Evolutionary conservation across 1,140 invertebrate species (phyloP).

Genomic region (Pseudoatta argentina): DNA sequence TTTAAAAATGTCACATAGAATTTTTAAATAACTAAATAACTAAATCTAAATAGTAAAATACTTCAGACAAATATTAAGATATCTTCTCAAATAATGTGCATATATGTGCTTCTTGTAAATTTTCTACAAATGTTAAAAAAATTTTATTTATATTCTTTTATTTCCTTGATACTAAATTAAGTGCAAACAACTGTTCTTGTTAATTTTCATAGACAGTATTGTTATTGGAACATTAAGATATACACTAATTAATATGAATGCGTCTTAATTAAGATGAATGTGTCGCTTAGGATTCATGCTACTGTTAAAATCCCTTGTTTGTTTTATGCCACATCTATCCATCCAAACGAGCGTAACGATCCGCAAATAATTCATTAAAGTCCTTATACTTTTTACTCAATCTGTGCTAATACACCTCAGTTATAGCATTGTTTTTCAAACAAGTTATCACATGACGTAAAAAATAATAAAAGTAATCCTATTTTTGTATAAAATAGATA

Average conservation of each 20-base stretch:
- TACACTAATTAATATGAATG: not conserved
- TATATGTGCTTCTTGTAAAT: not conserved
- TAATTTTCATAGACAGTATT: not conserved
- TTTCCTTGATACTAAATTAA: not conserved
- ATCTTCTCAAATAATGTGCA: not conserved
- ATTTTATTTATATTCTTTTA: not conserved
- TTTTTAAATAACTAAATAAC: not conserved
- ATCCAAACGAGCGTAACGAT: slow-evolving; percentile 16
- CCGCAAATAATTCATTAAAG: slow-evolving; percentile 25
- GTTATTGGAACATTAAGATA: slow-evolving; percentile 1
- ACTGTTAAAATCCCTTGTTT: slow-evolving; percentile 28
- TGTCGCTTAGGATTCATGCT: not conserved
- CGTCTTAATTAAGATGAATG: not conserved
- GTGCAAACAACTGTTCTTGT: not conserved
- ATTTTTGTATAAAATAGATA: not conserved
- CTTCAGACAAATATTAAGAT: not conserved
- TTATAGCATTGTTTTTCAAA: slow-evolving; percentile 6
- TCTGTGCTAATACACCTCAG: not conserved
- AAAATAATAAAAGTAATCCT: not conserved
- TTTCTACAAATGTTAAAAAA: not conserved
- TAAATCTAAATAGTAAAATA: not conserved
- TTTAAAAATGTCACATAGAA: not conserved
- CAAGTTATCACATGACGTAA: not conserved
- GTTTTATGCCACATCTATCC: not conserved
- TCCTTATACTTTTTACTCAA: slow-evolving; percentile 22